phyloP scores from a whole-genome alignment of 2,113 vertebrate species.

The Scartelaos histophorus region DNA sequence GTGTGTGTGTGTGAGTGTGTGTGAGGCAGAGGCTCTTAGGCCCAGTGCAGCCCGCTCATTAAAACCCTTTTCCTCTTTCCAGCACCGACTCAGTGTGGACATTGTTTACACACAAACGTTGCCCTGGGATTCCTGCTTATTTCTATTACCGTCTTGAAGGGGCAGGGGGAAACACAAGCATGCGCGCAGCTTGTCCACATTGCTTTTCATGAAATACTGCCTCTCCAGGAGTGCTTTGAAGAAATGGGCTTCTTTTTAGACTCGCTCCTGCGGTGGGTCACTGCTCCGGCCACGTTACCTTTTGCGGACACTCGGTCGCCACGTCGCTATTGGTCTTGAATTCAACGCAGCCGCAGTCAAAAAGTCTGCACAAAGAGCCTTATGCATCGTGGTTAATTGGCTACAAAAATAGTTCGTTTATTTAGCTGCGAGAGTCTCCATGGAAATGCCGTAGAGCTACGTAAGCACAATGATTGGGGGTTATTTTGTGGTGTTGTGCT shows the following conservation, averaged over 20 bases:
- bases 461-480: not conserved
- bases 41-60: constrained; percentile 75
- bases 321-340: not conserved
- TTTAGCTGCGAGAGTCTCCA: not conserved
- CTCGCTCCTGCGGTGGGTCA: constrained; percentile 28
- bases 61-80: constrained; percentile 76
- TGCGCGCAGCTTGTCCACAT: constrained; percentile 46
- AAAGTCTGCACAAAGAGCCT: not conserved
- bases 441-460: constrained; percentile 2
- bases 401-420: constrained; percentile 3
- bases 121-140: constrained; percentile 75
- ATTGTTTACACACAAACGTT: constrained; percentile 76
- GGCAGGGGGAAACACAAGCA: not conserved
- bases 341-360: not conserved
- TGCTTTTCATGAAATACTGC: constrained; percentile 73
- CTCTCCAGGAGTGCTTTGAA: constrained; percentile 70
- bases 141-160: constrained; percentile 63
- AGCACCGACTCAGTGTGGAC: constrained; percentile 72
- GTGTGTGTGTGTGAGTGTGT: constrained; percentile 33
- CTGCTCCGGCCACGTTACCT: constrained; percentile 23
- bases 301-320: constrained; percentile 4
- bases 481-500: not conserved
- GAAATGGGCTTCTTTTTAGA: constrained; percentile 38
- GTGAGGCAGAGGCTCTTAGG: constrained; percentile 65
- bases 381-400: constrained; percentile 1